Evolutionary conservation across 2,113 vertebrate species (phyloP).

Genomic region (Gymnorhina tibicen): DNA sequence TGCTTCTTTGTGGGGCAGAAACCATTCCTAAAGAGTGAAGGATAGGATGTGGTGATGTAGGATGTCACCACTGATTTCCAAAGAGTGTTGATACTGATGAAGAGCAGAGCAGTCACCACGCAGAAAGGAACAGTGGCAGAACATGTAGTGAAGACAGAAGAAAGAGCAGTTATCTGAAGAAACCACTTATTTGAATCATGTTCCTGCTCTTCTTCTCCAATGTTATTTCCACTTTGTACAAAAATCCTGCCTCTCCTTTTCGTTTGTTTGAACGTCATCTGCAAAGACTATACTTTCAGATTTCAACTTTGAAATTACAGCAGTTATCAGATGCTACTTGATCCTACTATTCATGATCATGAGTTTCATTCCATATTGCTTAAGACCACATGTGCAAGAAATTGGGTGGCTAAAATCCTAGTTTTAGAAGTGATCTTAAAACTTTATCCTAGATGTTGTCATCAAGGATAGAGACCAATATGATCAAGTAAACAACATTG

Average conservation of each 20-base stretch:
- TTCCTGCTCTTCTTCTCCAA: background rate
- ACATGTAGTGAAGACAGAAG: background rate
- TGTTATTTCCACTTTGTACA: background rate
- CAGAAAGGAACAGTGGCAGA: background rate
- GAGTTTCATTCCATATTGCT: background rate
- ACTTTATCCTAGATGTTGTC: background rate
- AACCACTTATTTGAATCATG: background rate
- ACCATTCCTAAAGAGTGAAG: background rate
- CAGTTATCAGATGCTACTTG: background rate
- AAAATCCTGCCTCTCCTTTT: background rate
- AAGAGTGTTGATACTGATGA: background rate
- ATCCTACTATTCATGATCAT: background rate
- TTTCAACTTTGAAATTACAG: background rate
- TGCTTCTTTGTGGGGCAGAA: background rate
- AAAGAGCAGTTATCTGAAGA: background rate
- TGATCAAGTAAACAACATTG: background rate
- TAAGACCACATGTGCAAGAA: background rate
- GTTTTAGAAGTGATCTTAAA: background rate
- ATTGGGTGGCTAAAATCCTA: background rate
- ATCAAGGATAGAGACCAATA: background rate
- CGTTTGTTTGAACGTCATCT: background rate
- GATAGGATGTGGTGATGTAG: background rate
- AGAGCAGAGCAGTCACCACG: background rate
- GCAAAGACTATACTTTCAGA: background rate
- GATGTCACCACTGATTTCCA: constrained; percentile 5